Base-by-base conservation (phyloP, 1,140 invertebrate genomes). In the Drosophila suzukii region DNA sequence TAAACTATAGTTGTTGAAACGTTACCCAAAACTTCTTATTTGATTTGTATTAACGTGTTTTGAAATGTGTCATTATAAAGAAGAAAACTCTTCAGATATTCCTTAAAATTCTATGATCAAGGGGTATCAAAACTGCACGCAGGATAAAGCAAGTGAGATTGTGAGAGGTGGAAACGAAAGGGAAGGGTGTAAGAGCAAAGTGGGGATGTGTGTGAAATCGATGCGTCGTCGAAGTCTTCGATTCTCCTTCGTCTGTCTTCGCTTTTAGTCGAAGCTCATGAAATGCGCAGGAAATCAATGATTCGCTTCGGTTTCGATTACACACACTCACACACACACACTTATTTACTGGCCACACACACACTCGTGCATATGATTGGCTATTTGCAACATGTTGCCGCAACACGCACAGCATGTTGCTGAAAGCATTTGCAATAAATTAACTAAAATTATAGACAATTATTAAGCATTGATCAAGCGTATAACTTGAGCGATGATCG, bases 261-360 rank as follows among this genome's bases (percentile, higher is more conserved):
- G 82, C 71, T 78, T 70, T 88, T 68, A 47, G 62, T 79, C 65
- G 86, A 86, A 90, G 78, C 86, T 90, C 78, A 82, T 86, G 81
- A 90, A 90, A 86, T 90, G 86, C 81, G 73, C 86, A 90, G 86
- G 86, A 90, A 90, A 90, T 90, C 86, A 90, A 90, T 90, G 86
- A 90, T 90, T 90, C 86, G 78, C 59, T 70, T 90, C 75, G 78
- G 86, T 90, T 85, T 90, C 85, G 81, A 90, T 90, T 90, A 90
- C 86, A 90, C 71, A 80, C 72, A 88, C 72, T 70, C 66, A 63
- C 61, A 46, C 32, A 63, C 61, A 46, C 32, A 51, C 47, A 20
- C 20, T 20, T 20, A 59, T 54, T 38, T 30, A 43, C 43, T 11
- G 49, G 36, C 56, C 44, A 44, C 56, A 43, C 56, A 43, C 56